phyloP scores from a whole-genome alignment of 2,113 vertebrate genomes.

The Percopsis transmontana region DNA sequence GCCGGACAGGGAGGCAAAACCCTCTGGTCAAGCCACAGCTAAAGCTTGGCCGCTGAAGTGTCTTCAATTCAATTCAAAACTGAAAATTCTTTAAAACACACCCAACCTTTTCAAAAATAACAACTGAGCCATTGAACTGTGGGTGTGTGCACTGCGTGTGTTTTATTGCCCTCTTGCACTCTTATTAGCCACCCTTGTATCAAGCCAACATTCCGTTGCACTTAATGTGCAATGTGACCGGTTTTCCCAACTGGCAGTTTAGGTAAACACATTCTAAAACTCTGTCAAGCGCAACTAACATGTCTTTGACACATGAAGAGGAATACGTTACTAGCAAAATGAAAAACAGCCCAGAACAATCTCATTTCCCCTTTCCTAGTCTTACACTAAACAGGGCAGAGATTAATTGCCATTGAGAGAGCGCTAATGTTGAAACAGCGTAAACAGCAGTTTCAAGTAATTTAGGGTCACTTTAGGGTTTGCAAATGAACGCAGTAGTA shows the following conservation, averaged over 20 bases:
- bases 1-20: neutral
- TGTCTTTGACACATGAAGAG: neutral
- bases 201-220: neutral
- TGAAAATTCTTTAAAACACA: constrained; percentile 2
- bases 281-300: neutral
- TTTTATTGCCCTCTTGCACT: neutral
- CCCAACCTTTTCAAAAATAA: neutral
- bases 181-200: neutral
- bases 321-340: neutral
- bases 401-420: neutral
- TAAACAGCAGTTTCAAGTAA: neutral
- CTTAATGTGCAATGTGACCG: neutral
- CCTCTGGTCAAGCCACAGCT: neutral
- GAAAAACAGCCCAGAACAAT: constrained; percentile 16
- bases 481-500: neutral
- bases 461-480: neutral
- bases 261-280: neutral
- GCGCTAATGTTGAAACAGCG: neutral
- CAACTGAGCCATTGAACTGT: neutral
- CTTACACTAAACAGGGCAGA: neutral
- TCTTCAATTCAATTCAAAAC: constrained; percentile 20
- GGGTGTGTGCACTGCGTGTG: too few species aligned
- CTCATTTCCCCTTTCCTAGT: constrained; percentile 18
- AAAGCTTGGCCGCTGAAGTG: neutral
- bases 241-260: constrained; percentile 3